Conservation (phyloP, 2,888 invertebrate genomes). For the Tuberolachnus salignus region DNA sequence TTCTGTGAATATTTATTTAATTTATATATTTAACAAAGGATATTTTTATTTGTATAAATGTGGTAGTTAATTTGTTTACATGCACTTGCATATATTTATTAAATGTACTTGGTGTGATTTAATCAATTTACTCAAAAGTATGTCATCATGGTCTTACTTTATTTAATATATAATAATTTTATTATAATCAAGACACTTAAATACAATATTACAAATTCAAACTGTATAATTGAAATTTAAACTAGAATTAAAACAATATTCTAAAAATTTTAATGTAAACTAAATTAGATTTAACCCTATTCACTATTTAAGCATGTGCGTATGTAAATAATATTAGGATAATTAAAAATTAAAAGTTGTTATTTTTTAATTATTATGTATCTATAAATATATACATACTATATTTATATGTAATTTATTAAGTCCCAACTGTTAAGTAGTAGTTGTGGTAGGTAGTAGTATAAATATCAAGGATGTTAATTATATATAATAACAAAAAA, state of each 20-base stretch:
- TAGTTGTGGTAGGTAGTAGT: conserved; percentile 8
- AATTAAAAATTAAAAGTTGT: conserved; percentile 44
- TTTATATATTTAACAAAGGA: not conserved
- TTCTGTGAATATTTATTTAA: conserved; percentile 24
- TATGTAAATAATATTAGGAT: conserved; percentile 49
- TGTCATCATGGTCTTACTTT: conserved; percentile 4
- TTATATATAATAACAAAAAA: not conserved
- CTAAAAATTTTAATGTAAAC: conserved; percentile 13
- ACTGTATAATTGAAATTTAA: not conserved
- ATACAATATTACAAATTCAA: conserved; percentile 7
- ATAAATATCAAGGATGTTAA: not conserved
- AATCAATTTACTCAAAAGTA: conserved; percentile 9
- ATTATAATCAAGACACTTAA: conserved; percentile 3
- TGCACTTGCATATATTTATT: not conserved
- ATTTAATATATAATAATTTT: not conserved
- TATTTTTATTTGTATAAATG: not conserved
- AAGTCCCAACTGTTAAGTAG: conserved; percentile 22
- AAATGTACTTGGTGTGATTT: conserved; percentile 15
- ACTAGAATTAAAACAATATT: conserved; percentile 2
- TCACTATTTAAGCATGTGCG: conserved; percentile 18
- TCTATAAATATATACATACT: not conserved
- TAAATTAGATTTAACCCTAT: conserved; percentile 22
- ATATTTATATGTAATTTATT: conserved; percentile 17
- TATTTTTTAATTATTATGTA: conserved; percentile 42
- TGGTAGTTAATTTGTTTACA: conserved; percentile 13